phyloP scores from a whole-genome alignment of 64 coral and sea anemone genomes.

The Actinia equina region DNA sequence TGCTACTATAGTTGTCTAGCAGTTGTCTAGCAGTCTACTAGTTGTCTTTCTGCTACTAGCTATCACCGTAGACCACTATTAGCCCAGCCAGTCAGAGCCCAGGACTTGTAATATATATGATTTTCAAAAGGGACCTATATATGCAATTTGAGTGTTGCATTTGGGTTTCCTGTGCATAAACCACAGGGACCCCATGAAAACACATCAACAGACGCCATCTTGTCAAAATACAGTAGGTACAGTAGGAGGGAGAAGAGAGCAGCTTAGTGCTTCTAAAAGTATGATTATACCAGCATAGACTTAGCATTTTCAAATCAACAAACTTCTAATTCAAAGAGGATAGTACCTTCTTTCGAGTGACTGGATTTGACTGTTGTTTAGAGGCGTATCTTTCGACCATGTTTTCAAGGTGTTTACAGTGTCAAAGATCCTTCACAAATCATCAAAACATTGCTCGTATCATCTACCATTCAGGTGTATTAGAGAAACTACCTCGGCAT shows the following conservation, averaged over 20 bases:
- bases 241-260: background rate
- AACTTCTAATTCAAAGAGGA: background rate
- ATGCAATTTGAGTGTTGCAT: background rate
- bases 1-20: too few species aligned
- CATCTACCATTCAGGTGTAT: background rate
- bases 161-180: conserved; percentile 1
- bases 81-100: too few species aligned
- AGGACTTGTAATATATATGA: too few species aligned
- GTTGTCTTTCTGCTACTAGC: too few species aligned
- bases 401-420: conserved; percentile 8
- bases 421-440: background rate
- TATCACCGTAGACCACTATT: too few species aligned
- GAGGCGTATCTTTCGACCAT: background rate
- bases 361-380: background rate
- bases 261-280: background rate
- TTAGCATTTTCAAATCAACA: background rate
- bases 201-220: background rate
- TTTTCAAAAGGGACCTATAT: too few species aligned
- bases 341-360: background rate
- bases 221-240: too few species aligned
- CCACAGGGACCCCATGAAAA: background rate
- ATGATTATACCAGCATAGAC: background rate
- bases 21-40: too few species aligned
- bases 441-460: background rate
- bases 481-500: background rate